Evolutionary conservation across 2,888 invertebrate genomes (phyloP), one percentile per base, ranked within the genome.

Genomic region (Nysson spinosus): DNA sequence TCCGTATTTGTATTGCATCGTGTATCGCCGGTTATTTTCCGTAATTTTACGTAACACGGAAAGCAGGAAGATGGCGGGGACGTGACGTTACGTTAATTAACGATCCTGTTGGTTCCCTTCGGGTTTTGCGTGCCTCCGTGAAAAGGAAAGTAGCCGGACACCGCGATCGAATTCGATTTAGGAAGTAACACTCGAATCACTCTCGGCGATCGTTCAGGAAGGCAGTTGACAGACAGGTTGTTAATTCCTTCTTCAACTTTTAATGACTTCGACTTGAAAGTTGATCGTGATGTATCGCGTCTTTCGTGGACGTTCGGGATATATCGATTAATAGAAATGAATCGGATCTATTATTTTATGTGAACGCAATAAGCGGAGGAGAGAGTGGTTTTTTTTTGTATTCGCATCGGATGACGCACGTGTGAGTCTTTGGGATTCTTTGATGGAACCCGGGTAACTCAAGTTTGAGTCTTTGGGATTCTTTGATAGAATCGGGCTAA

Each of bases 1-100:
- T n/a, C n/a, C n/a, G n/a, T n/a, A n/a, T n/a, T n/a, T 6, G 3
- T 9, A 28, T 28, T 9, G 28, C 9, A 28, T 28, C 40, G 16
- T 34, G 40, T n/a, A 19, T 22, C 20, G 22, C 58, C 11, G 5
- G 50, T 9, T 2, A 37, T 49, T 57, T 57, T 43, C 30, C 37
- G 30, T 49, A 26, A 6, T 17, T 35, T 66, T 73, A 56, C 54
- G 52, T 63, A 74, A 70, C 9, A n/a, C 52, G 30, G 50, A 60
- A 69, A 71, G 26, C 20, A 52, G 60, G 51, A 68, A 62, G 60
- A 71, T 60, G 64, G 28, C 4, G 42, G 11, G 20, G 17, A 19
- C 35, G 50, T 43, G 49, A 35, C 28, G 51, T 40, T 16, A 22
- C 58, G 34, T 52, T 64, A 69, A 62, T 72, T 47, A 56, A 65